Base-by-base conservation (phyloP, 2,797 vertebrate genomes). In the Semotilus atromaculatus region DNA sequence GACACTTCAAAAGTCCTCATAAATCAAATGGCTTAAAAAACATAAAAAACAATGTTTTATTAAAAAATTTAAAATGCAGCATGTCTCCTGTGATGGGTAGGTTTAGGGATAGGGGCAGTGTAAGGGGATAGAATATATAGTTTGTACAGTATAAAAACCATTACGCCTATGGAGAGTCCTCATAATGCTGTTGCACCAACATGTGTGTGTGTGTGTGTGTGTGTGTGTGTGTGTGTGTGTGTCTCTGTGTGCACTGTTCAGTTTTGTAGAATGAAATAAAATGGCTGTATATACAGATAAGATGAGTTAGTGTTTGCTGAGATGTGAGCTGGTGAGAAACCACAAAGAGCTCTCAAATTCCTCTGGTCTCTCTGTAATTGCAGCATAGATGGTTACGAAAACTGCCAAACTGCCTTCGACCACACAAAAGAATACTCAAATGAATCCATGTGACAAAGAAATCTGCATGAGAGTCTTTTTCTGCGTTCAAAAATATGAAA, bases 281-380 rank as follows among this genome's bases (percentile, higher is more conserved):
- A 58, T 51, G 18, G 10, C 18, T 60, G 16, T 43, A 55, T 38
- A 31, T 18, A 53, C 51, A 81, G 67, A 43, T 71, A 72, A 31
- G n/a, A 70, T 64, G 64, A 64, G 64, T 87, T 80, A 88, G 77
- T 83, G 66, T 55, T 48, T 62, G 62, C 75, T 72, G 19, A 19
- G 53, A 58, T 62, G 62, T 45, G 79, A 77, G 58, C 68, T 82
- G 66, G 81, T 45, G 77, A 77, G 23, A 48, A 84, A 86, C 84
- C 88, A 73, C 55, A 60, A 18, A 21, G 36, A 26, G 68, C 79
- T 53, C 58, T 66, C 13, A 85, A 88, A 86, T 89, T 71, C 45
- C 36, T 70, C 58, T 67, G 79, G 81, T 68, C 76, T 85, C 76
- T 43, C 31, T 55, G 36, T 84, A 85, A 88, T 89, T 89, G 72